Conservation (phyloP, 2,113 vertebrate species). For the Speoplatyrhinus poulsoni region DNA sequence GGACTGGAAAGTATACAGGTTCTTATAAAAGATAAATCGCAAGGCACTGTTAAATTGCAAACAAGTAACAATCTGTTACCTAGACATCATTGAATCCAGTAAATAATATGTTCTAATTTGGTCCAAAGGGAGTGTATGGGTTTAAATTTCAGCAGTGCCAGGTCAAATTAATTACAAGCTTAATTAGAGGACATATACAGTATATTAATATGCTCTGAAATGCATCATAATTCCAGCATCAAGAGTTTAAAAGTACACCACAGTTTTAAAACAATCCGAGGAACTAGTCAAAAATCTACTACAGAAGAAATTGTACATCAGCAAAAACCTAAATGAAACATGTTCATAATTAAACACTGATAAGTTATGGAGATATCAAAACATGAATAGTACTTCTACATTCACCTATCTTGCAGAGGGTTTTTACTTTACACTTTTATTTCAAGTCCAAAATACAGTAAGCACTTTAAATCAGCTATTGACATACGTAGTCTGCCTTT, state of each 20-base stretch:
- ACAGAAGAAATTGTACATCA: slow-evolving; percentile 34
- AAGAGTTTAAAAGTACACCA: slow-evolving; percentile 12
- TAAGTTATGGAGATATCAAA: slow-evolving; percentile 40
- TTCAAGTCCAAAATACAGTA: slow-evolving; percentile 3
- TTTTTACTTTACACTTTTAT: slow-evolving; percentile 34
- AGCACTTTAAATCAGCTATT: slow-evolving; percentile 17
- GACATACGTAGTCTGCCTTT: slow-evolving; percentile 11
- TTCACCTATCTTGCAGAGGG: slow-evolving; percentile 60
- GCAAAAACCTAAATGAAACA: slow-evolving; percentile 42
- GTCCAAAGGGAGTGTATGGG: slow-evolving; percentile 60
- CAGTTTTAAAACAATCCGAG: slow-evolving; percentile 26
- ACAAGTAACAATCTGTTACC: slow-evolving; percentile 61
- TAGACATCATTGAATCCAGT: slow-evolving; percentile 65
- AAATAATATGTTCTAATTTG: slow-evolving; percentile 61
- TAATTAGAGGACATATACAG: background rate
- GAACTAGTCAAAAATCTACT: slow-evolving; percentile 29
- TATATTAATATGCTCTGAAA: slow-evolving; percentile 3
- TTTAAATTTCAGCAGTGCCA: slow-evolving; percentile 63
- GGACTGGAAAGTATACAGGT: slow-evolving; percentile 35
- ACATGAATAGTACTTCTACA: slow-evolving; percentile 63
- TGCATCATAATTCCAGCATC: slow-evolving; percentile 31
- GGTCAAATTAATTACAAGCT: slow-evolving; percentile 38
- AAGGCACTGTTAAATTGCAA: slow-evolving; percentile 77
- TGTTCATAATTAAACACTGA: slow-evolving; percentile 49
- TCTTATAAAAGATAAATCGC: slow-evolving; percentile 55